Evolutionary conservation across 2,888 invertebrate genomes (phyloP), one percentile per base, ranked within the genome.

Genomic region (Caenorhabditis sinica): DNA sequence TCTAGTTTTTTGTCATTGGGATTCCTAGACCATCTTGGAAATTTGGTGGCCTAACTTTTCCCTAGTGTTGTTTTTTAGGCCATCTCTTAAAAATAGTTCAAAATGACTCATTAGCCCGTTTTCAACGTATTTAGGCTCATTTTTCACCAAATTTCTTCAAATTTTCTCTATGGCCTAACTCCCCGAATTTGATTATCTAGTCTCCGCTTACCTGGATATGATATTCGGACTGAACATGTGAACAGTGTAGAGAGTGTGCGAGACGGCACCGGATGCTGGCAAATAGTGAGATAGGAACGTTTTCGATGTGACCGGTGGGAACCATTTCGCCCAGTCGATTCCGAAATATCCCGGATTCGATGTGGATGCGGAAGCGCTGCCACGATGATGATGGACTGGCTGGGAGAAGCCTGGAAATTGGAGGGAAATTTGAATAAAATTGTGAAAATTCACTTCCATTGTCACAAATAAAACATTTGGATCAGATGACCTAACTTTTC

Each of bases 171-270:
- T 45, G 45, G 45, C 45, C 45, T 45, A 45, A 45, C 45, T 45
- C 11, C 11, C 15, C 6, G 3, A 3, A 3, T n/a, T n/a, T n/a
- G n/a, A n/a, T n/a, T n/a, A n/a, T 13, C 45, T 45, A 5, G 45
- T 2, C 13, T 13, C 5, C 15, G 6, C 2, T 4, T 17, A 49
- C 87, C 83, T 79, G 20, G 88, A 88, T 25, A 87, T 86, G 68
- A 91, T 85, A 75, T 73, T 81, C 9, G 92, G 92, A 53, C 88
- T 85, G 83, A 92, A 91, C 56, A 92, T 83, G 79, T 92, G 90
- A 17, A 89, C 85, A 30, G 89, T 85, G 83, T 90, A 91, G 28
- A 91, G 87, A 0, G 90, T 87, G 79, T 92, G 92, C 15, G 90
- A 89, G 65, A 91, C 58, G 45, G 91, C 91, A 17, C 91, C 91